Evolutionary conservation across 2,113 vertebrate genomes (phyloP), one percentile per base, ranked within the genome.

Genomic region (Meles meles): DNA sequence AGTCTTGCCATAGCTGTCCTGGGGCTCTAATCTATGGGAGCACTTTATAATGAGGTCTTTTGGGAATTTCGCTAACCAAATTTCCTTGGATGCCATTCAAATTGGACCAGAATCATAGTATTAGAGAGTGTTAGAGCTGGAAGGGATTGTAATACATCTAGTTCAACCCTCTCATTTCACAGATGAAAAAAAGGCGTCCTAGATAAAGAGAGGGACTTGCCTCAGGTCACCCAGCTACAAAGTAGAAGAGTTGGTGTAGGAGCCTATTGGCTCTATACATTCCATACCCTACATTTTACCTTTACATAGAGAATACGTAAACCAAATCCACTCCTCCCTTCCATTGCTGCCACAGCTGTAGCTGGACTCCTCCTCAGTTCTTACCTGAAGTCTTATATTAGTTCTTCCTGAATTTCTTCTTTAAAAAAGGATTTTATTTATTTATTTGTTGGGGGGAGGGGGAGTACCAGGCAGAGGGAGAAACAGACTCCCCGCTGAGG

Each of bases 1-100:
- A 96, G 89, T 93, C 94, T 93, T 93, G 61, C 63, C 89, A 82
- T 96, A 93, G 91, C 69, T 96, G 55, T 76, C 61, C 96, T 81
- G 77, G 61, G 81, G 91, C 47, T 93, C 55, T 92, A 87, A 89
- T 92, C 92, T 86, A 81, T 34, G 69, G 83, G 76, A 93, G 76
- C 37, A 61, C 76, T 94, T 93, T 90, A 93, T 90, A 98, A 97
- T 96, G 82, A 97, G 87, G 65, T 37, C 69, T 90, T 97, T 94
- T 10, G 93, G 90, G 67, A 96, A 94, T 96, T 97, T 87, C 63
- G 83, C 57, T 93, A 92, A 96, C 86, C 83, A 93, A 74, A 88
- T 97, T 79, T 97, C 39, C n/a, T 97, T 97, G 96, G 95, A 92
- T 96, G 44, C 37, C 63, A 42, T 96, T 94, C 79, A 97, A 93